Conservation (phyloP, 1,140 invertebrate genomes). For the Brachionus asplanchnoidis region DNA sequence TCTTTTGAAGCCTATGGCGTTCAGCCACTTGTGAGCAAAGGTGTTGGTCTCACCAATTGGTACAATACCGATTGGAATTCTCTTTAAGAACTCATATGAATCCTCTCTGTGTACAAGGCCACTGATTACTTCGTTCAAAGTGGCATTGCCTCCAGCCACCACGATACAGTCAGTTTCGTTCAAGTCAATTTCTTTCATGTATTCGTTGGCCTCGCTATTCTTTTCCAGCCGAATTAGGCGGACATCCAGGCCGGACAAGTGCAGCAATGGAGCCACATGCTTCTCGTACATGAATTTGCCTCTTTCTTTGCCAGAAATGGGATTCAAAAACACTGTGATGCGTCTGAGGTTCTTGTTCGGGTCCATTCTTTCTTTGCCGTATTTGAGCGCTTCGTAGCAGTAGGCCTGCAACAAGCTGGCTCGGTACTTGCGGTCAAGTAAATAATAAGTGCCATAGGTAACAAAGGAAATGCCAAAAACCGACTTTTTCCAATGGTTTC, state of each 20-base stretch:
- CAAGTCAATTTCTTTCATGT: constrained; percentile 34
- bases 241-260: constrained; percentile 26
- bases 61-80: constrained; percentile 29
- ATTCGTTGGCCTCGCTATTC: constrained; percentile 19
- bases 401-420: constrained; percentile 10
- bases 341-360: constrained; percentile 5
- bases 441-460: constrained; percentile 20
- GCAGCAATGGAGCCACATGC: constrained; percentile 2
- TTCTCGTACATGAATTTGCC: constrained; percentile 32
- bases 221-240: constrained; percentile 21
- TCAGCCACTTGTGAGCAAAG: constrained; percentile 32
- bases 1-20: background rate
- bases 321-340: constrained; percentile 22
- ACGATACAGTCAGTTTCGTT: constrained; percentile 23
- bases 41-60: constrained; percentile 7
- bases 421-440: constrained; percentile 16
- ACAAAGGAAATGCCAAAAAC: background rate
- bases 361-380: background rate
- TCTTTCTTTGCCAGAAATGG: constrained; percentile 1
- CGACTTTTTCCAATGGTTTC: constrained; percentile 40
- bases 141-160: constrained; percentile 37
- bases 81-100: background rate
- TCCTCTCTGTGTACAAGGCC: constrained; percentile 24
- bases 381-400: constrained; percentile 27
- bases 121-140: constrained; percentile 28